Evolutionary conservation across 1,140 invertebrate genomes (phyloP).

Genomic region (Drosophila sucinea): DNA sequence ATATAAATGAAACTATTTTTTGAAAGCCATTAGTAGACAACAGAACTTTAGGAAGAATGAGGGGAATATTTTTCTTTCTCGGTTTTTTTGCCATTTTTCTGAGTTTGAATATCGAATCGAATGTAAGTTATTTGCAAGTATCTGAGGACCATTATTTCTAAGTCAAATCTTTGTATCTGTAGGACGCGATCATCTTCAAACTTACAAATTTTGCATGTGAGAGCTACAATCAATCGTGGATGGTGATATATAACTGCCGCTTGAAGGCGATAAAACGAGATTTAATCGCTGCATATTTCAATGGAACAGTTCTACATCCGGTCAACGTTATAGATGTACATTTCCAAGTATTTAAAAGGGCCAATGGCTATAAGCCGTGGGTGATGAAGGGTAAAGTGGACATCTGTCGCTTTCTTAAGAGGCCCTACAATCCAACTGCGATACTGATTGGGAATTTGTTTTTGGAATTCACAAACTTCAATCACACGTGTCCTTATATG

Average conservation of each 20-base stretch:
- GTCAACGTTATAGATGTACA: not conserved
- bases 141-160: not conserved
- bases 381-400: not conserved
- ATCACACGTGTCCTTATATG: not conserved
- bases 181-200: not conserved
- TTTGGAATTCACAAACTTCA: conserved; percentile 4
- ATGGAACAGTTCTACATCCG: not conserved
- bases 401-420: not conserved
- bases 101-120: too few species aligned
- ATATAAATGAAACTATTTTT: too few species aligned
- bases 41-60: too few species aligned
- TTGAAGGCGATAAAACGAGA: not conserved
- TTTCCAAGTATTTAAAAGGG: not conserved
- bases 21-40: too few species aligned
- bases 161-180: not conserved
- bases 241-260: not conserved
- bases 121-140: too few species aligned
- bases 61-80: too few species aligned
- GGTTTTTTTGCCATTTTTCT: too few species aligned
- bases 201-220: not conserved
- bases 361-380: conserved; percentile 11
- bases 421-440: not conserved
- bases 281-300: not conserved
- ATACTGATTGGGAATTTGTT: not conserved
- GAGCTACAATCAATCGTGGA: not conserved